phyloP scores from a whole-genome alignment of 2,888 invertebrate species.

The Zygogramma bicolorata region DNA sequence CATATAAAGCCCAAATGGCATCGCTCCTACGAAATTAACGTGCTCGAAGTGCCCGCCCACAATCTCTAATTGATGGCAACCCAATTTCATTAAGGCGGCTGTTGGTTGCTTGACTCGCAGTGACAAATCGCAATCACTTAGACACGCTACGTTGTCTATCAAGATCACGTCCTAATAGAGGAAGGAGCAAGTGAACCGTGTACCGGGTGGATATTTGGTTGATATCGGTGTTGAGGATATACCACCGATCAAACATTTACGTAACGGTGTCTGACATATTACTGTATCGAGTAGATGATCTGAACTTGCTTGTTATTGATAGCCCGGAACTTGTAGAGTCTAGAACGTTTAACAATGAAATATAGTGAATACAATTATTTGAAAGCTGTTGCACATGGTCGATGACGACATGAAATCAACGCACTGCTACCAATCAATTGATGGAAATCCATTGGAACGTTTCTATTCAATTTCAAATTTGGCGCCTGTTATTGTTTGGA shows the following conservation, averaged over 20 bases:
- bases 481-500: too few species aligned
- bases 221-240: background rate
- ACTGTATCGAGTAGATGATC: too few species aligned
- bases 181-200: background rate
- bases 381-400: too few species aligned
- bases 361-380: too few species aligned
- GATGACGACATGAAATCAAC: too few species aligned
- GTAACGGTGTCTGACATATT: too few species aligned
- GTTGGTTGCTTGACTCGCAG: constrained; percentile 28
- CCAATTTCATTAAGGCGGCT: constrained; percentile 33
- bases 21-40: constrained; percentile 24
- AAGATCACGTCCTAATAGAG: constrained; percentile 11
- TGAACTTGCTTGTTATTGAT: too few species aligned
- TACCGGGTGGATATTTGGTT: background rate
- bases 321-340: too few species aligned
- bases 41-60: constrained; percentile 15
- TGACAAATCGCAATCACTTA: constrained; percentile 36
- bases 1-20: constrained; percentile 30
- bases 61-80: constrained; percentile 41
- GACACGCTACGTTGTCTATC: constrained; percentile 25
- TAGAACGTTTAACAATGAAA: too few species aligned
- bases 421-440: too few species aligned
- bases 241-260: background rate
- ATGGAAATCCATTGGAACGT: too few species aligned
- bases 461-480: too few species aligned